Evolutionary conservation across 2,113 vertebrate genomes (phyloP), one percentile per base, ranked within the genome.

Genomic region (Puffinus mauretanicus): DNA sequence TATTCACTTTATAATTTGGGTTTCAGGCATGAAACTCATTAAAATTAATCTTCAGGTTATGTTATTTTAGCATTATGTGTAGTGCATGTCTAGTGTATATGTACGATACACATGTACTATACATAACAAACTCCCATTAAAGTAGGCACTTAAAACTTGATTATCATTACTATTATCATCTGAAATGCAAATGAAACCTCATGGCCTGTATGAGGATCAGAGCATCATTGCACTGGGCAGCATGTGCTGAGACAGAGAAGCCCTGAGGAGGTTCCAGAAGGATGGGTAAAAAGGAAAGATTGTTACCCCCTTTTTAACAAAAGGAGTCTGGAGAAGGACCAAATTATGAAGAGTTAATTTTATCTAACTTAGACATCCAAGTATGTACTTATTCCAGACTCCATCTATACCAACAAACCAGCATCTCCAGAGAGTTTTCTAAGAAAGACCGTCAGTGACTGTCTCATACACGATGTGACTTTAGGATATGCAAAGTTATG

Each of bases 101-200:
- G 12, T 34, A 29, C 0, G 1, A 64, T 17, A 52, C 9, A 17
- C 6, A 16, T 10, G 8, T 52, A 17, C 13, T 38, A 29, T 14
- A 6, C 1, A 1, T 29, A 82, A 76, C 10, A 82, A 60, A 72
- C 11, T 49, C 19, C 26, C 32, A 36, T 21, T 64, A 14, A 55
- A 62, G 7, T 4, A 76, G 34, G 29, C 44, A 55, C 52, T 36
- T 62, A 36, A 62, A 85, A 80, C 27, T 51, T 25, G 13, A 30
- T 49, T n/a, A 42, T 38, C 18, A 3, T 46, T 44, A 13, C 7
- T 64, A 10, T 25, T 54, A 46, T 15, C 1, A 55, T 42, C 40
- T 82, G 40, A 82, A 85, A 72, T 52, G 6, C 14, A 86, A 76
- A 7, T 19, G 5, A 34, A 9, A 76, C 16, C 17, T 72, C 26